phyloP scores from a whole-genome alignment of 2,888 invertebrate genomes.

The Eumerus sabulonum region DNA sequence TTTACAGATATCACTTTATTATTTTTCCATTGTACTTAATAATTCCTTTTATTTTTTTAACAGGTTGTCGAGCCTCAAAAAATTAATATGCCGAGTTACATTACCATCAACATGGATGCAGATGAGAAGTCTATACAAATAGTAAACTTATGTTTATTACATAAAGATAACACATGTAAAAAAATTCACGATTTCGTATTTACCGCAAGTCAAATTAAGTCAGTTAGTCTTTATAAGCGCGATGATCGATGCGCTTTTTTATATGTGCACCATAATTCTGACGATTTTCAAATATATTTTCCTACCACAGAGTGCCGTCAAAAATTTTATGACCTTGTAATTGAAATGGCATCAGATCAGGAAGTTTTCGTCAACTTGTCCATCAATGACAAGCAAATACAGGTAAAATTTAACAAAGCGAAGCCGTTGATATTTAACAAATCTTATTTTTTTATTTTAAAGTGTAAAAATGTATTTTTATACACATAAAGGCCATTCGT shows the following conservation, averaged over 20 bases:
- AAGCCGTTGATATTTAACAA: too few species aligned
- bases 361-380: slow-evolving; percentile 88
- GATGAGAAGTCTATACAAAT: slow-evolving; percentile 95
- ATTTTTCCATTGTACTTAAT: too few species aligned
- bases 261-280: slow-evolving; percentile 98
- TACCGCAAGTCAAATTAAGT: slow-evolving; percentile 84
- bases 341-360: slow-evolving; percentile 93
- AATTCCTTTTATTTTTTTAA: slow-evolving; percentile 19
- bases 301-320: slow-evolving; percentile 93
- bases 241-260: slow-evolving; percentile 97
- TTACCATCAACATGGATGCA: slow-evolving; percentile 96
- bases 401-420: slow-evolving; percentile 80
- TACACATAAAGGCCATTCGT: too few species aligned
- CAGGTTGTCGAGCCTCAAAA: slow-evolving; percentile 94
- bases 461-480: too few species aligned
- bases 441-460: too few species aligned
- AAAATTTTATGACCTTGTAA: slow-evolving; percentile 89
- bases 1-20: too few species aligned
- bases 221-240: slow-evolving; percentile 92
- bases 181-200: slow-evolving; percentile 97
- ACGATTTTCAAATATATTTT: slow-evolving; percentile 99
- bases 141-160: slow-evolving; percentile 90
- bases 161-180: slow-evolving; percentile 87
- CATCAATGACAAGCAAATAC: slow-evolving; percentile 86
- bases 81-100: slow-evolving; percentile 96